Evolutionary conservation across 2,797 vertebrate species (phyloP).

Genomic region (Lithobates sylvaticus): DNA sequence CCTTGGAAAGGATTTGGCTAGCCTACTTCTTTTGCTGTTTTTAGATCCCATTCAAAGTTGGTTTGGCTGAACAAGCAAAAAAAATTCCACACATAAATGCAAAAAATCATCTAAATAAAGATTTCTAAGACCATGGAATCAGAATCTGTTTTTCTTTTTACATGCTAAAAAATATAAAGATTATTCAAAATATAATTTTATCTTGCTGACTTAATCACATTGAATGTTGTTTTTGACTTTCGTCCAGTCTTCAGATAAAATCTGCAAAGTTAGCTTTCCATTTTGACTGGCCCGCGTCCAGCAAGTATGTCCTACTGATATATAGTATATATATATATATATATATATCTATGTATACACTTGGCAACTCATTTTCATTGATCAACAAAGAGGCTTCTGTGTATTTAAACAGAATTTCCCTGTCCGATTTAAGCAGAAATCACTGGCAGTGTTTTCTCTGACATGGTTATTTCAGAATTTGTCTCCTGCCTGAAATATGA

Average conservation of each 20-base stretch:
- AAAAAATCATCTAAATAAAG: neutral
- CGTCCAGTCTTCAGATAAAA: constrained; percentile 21
- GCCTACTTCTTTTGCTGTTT: neutral
- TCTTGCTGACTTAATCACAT: neutral
- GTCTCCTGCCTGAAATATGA: no score
- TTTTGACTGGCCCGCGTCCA: no score
- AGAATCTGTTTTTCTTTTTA: neutral
- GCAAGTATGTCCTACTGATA: no score
- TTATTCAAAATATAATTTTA: constrained; percentile 3
- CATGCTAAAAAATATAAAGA: neutral
- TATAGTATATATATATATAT: no score
- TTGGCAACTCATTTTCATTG: constrained; percentile 21
- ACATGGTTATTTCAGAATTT: no score
- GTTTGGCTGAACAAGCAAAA: neutral
- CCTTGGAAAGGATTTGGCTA: no score
- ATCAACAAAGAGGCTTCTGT: constrained; percentile 13
- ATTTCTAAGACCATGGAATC: neutral
- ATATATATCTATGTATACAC: no score
- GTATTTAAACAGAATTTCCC: neutral
- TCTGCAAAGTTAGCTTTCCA: neutral
- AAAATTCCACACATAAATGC: neutral
- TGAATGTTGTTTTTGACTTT: constrained; percentile 7
- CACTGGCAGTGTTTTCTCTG: no score
- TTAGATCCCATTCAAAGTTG: neutral
- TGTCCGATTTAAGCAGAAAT: no score